Conservation (phyloP, 92 coral and sea anemone genomes). For the Phenganax stokvisi region DNA sequence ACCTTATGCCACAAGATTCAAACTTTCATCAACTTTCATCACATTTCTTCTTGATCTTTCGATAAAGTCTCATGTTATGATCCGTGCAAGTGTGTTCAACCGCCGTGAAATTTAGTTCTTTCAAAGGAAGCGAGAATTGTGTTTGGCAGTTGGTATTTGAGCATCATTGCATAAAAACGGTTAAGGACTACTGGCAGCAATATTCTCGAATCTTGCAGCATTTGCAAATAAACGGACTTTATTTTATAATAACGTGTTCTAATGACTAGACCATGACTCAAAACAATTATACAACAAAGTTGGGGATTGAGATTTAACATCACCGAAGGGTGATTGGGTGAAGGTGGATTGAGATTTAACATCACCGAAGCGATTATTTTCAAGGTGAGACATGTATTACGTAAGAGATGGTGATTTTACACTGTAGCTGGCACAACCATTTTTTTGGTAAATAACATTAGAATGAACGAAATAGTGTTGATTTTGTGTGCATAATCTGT, state of each 20-base stretch:
- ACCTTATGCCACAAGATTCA: background rate
- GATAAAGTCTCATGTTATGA: background rate
- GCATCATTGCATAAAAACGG: background rate
- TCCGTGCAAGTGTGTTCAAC: constrained; percentile 17
- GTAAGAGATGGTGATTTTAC: background rate
- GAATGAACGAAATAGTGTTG: too few relatives aligned
- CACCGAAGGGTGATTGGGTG: background rate
- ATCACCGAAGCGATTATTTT: background rate
- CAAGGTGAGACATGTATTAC: background rate
- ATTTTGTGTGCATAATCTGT: too few relatives aligned
- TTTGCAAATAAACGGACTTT: background rate
- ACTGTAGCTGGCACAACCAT: too few relatives aligned
- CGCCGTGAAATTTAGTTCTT: constrained; percentile 3
- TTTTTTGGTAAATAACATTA: too few relatives aligned
- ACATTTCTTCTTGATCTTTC: constrained; percentile 11
- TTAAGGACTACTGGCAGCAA: background rate
- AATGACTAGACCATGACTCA: background rate
- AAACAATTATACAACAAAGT: background rate
- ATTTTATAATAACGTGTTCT: background rate
- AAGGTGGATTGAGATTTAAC: background rate
- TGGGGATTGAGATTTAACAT: background rate
- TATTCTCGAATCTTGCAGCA: background rate
- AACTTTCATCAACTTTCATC: background rate
- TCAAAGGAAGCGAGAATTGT: background rate
- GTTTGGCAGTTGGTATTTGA: constrained; percentile 11